Base-by-base conservation (phyloP, 1,140 invertebrate genomes). In the Alviniconcha marisindica region DNA sequence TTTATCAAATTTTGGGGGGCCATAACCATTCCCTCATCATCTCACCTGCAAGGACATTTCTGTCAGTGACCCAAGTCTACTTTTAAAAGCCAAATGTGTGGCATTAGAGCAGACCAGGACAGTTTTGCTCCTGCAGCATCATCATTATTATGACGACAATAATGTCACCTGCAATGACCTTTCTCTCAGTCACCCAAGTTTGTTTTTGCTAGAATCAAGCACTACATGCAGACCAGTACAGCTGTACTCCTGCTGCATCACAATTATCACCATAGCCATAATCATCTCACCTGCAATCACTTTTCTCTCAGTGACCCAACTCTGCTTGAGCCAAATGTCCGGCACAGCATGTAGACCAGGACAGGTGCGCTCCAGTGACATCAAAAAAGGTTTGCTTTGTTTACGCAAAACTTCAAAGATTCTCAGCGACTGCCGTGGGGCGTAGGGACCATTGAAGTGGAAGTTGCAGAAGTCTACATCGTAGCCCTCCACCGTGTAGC, bases 401-500 rank as follows among this genome's bases (percentile, higher is more conserved):
- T 69, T 38, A 0, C 56, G 80, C 31, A 91, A 79, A n/a, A 87
- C 86, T 74, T 89, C 81, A 83, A 85, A 86, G 31, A 91, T 87
- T 31, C 36, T 81, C 15, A 83, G 51, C 12, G 87, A 87, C 14
- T 89, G 87, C 1, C 83, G 63, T 0, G 86, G 71, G 73, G 83
- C 82, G 83, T 89, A 90, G 5, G 90, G 90, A n/a, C 90, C 89
- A 51, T 87, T 81, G 81, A 83, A 88, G 28, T 84, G 76, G 81
- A 87, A 90, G 84, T 87, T 89, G 87, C 90, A 91, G 48, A 84
- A 60, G 69, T 89, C 80, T 3, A 82, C 81, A 80, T 90, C 87
- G 66, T 88, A 87, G 12, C 89, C 89, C 56, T 74, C 38, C n/a
- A 69, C 42, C 36, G 80, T 81, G 85, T 90, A 90, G 14, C 90